Conservation (phyloP, 2,797 vertebrate genomes). For the Dromococcyx pavoninus region DNA sequence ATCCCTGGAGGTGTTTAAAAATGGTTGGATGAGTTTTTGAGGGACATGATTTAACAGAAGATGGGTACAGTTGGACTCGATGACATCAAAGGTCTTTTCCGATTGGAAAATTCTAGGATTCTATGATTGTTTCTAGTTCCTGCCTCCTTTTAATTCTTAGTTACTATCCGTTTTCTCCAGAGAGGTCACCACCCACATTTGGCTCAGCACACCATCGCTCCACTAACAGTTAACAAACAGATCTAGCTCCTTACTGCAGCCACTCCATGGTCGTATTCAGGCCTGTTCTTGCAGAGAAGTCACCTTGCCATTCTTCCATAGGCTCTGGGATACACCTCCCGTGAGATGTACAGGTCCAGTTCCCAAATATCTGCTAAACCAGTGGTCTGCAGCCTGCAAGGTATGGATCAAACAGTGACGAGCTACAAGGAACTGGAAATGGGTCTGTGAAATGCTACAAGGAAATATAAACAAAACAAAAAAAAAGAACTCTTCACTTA, state of each 20-base stretch:
- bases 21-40: too few relatives aligned
- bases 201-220: not conserved
- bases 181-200: rapidly evolving
- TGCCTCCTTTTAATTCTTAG: not conserved
- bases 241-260: rapidly evolving
- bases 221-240: not conserved
- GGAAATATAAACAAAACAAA: not conserved
- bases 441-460: not conserved
- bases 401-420: not conserved
- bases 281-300: not conserved
- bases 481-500: not conserved
- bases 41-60: too few relatives aligned
- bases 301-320: not conserved
- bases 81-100: too few relatives aligned
- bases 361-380: not conserved
- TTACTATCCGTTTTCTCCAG: not conserved
- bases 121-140: not conserved
- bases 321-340: not conserved
- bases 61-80: too few relatives aligned
- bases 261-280: not conserved
- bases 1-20: too few relatives aligned
- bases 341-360: rapidly evolving
- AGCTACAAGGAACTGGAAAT: not conserved
- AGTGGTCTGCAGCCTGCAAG: not conserved
- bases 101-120: too few relatives aligned